phyloP scores from a whole-genome alignment of 2,888 invertebrate species.

The Rosalia funebris region DNA sequence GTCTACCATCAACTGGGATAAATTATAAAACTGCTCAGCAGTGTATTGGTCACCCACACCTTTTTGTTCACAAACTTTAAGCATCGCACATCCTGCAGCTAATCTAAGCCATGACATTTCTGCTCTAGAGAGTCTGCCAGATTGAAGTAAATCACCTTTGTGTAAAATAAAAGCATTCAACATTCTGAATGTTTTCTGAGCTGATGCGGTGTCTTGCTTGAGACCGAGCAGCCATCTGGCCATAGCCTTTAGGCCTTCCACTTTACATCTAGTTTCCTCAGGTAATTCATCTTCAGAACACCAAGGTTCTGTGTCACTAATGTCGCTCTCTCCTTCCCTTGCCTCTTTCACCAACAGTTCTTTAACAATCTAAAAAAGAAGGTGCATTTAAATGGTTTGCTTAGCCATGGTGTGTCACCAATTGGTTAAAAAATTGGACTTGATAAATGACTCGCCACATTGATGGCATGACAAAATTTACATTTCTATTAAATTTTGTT shows the following conservation, averaged over 20 bases:
- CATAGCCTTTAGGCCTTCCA: constrained; percentile 96
- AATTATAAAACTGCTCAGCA: constrained; percentile 93
- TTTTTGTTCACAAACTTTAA: constrained; percentile 97
- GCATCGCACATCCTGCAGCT: constrained; percentile 93
- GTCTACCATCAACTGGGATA: constrained; percentile 89
- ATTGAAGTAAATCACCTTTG: constrained; percentile 75
- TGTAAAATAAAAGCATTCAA: constrained; percentile 92
- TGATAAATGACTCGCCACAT: no score
- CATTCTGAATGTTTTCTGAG: constrained; percentile 94
- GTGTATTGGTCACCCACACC: constrained; percentile 95
- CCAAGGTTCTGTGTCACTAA: constrained; percentile 68
- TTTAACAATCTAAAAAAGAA: constrained; percentile 80
- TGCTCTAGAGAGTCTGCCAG: constrained; percentile 79
- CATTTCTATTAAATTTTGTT: no score
- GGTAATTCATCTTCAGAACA: constrained; percentile 87
- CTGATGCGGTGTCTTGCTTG: constrained; percentile 86
- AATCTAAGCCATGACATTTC: constrained; percentile 95
- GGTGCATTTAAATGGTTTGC: no score
- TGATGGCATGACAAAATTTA: no score
- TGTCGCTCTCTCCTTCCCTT: constrained; percentile 63
- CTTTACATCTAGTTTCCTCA: constrained; percentile 90
- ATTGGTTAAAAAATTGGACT: no score
- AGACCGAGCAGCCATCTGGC: constrained; percentile 94
- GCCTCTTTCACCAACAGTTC: constrained; percentile 89
- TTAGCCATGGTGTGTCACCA: no score